Base-by-base conservation (phyloP, 2,113 vertebrate species). In the Stegastes partitus region DNA sequence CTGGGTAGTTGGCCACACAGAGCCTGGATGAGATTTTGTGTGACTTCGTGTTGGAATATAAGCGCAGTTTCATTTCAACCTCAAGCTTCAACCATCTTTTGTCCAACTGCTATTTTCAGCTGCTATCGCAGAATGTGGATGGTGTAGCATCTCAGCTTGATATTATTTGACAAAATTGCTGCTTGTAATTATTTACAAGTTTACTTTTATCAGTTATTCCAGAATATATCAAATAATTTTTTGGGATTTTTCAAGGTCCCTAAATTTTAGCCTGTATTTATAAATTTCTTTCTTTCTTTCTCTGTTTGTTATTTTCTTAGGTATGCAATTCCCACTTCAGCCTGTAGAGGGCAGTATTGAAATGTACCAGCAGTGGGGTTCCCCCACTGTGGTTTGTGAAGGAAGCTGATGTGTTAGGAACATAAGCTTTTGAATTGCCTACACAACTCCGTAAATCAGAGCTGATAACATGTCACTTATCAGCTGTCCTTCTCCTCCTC, bases 321-420 rank as follows among this genome's bases (percentile, higher is more conserved):
- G 12, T 3, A 8, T 65, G n/a, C 37, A 71, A 11, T 58, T 47
- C 51, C 19, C n/a, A 3, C 19, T 81, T 4, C 12, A 28, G 22
- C 54, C 89, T 70, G 39, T 34, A 80, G 91, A 82, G 87, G 10
- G 81, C 91, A 93, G 84, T 93, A 83, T 85, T 89, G 86, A 67
- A 23, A 72, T 70, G 73, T 47, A 31, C 15, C 54, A 37, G 39
- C 15, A 1, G 19, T 53, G 25, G 26, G 61, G 16, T 50, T 25
- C 21, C 2, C 2, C 8, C 22, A 2, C 8, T 18, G 1, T 23
- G 15, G 12, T 16, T 68, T 64, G 18, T 54, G 16, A 49, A 55
- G 31, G 45, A 70, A 22, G 53, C 44, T 74, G 50, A 68, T 25
- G 31, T 71, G 47, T 64, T 34, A 5, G 50, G n/a, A 53, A 39